These are phyloP conservation scores for Tipula confusa DNA, from an alignment of 2,888 invertebrate species.

Conservation along the genomic window DNA sequence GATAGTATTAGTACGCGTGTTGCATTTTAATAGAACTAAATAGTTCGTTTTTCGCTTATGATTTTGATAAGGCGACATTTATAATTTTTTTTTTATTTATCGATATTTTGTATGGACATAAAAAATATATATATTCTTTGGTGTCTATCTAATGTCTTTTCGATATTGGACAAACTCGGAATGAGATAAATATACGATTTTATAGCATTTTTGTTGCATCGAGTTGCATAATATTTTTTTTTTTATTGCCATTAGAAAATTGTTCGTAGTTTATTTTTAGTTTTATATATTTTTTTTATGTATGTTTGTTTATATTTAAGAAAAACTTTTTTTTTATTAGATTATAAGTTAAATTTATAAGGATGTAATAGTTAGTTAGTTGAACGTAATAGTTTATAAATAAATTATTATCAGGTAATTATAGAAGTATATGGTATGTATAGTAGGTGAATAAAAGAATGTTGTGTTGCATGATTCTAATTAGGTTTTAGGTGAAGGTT, in stretches of 20 bases:
- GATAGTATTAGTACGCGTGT: background rate
- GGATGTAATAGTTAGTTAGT: background rate
- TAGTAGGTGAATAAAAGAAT: background rate
- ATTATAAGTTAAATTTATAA: background rate
- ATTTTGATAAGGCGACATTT: slow-evolving; percentile 12
- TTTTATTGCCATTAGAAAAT: background rate
- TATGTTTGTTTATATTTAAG: background rate
- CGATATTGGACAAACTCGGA: too few relatives aligned
- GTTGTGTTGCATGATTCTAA: background rate
- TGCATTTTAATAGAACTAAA: background rate
- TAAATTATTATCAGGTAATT: background rate
- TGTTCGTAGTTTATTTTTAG: background rate
- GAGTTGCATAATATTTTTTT: background rate
- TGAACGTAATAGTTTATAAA: slow-evolving; percentile 3
- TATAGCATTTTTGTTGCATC: background rate
- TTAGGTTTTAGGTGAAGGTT: slow-evolving; percentile 20
- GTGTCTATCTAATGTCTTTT: too few relatives aligned
- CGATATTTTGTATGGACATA: background rate
- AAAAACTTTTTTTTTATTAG: background rate
- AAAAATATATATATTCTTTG: background rate
- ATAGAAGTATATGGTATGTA: background rate
- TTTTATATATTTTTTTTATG: background rate
- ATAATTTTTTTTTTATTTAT: background rate
- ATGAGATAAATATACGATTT: background rate
- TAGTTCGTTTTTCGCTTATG: background rate